Percentiles rank a stretch among this genome's conserved stretches.
These are phyloP conservation scores for Sebastes glaucus DNA, from an alignment of 2,797 vertebrate genomes.

Conservation along the genomic window DNA sequence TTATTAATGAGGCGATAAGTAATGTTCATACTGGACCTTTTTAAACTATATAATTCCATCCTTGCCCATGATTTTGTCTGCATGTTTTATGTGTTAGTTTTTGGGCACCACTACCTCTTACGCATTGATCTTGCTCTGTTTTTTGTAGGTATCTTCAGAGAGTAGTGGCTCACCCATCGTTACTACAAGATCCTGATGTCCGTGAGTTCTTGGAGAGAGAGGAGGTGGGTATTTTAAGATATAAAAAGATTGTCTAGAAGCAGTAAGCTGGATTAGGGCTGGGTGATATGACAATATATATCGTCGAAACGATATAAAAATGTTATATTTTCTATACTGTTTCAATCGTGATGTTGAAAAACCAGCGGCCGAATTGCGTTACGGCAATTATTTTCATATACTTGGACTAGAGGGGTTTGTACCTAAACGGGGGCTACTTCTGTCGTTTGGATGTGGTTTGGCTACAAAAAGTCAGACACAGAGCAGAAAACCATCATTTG, in stretches of 20 bases:
- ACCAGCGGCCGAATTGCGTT: no score
- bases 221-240: slow-evolving; percentile 81
- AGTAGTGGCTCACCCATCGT: slow-evolving; percentile 89
- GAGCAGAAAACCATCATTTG: neutral
- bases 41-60: neutral
- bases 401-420: no score
- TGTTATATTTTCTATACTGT: no score
- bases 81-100: neutral
- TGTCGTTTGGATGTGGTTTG: no score
- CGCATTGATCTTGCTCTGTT: neutral
- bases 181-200: slow-evolving; percentile 94
- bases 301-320: no score
- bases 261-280: neutral
- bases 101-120: neutral
- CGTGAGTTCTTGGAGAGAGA: slow-evolving; percentile 96
- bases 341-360: no score
- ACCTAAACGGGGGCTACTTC: no score
- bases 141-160: slow-evolving; percentile 90
- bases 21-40: neutral
- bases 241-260: neutral
- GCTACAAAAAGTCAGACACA: neutral
- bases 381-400: no score
- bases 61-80: neutral
- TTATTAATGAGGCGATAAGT: neutral
- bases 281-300: no score